Evolutionary conservation across 2,797 vertebrate genomes (phyloP), one percentile per base, ranked within the genome.

Genomic region (Silurus aristotelis): DNA sequence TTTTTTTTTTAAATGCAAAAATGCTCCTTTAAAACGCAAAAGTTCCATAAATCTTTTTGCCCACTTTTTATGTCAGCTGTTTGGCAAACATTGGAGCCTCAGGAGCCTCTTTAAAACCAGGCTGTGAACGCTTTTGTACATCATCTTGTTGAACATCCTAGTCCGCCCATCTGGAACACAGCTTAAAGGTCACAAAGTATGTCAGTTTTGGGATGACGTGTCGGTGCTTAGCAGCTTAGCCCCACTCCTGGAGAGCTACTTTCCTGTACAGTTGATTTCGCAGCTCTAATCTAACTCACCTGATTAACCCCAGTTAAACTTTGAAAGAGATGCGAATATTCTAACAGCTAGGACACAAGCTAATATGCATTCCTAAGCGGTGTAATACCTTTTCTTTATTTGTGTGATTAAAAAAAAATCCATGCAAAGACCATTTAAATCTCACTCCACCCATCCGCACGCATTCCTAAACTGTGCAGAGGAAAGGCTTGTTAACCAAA

Each of bases 401-500:
- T 43, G 27, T 58, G 19, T 70, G 9, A 38, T 38, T 0, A 38
- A 17, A 17, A n/a, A 56, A 31, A 38, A 7, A 52, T 31, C 6
- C 27, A 77, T n/a, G 19, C 46, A 15, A 43, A 3, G 20, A 61
- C 55, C 15, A 22, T 83, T 68, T 82, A 52, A 31, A 31, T 60
- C 73, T 31, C 19, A 60, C 22, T 60, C 67, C 67, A 80, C 82
- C 78, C 48, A 76, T 66, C 85, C 64, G 58, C 15, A 25, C 52
- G 64, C 85, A 85, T 88, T 85, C 80, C 86, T 76, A 31, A 9
- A 66, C 84, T 56, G 58, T 27, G 46, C 17, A 80, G 85, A 86
- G 83, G 81, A 87, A 88, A 68, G 55, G 60, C 83, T 66, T 66
- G 76, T 83, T 83, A 87, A 87, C 83, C 86, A 86, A 76, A 82